Conservation (phyloP, 2,888 invertebrate species). For the Pocota personata region DNA sequence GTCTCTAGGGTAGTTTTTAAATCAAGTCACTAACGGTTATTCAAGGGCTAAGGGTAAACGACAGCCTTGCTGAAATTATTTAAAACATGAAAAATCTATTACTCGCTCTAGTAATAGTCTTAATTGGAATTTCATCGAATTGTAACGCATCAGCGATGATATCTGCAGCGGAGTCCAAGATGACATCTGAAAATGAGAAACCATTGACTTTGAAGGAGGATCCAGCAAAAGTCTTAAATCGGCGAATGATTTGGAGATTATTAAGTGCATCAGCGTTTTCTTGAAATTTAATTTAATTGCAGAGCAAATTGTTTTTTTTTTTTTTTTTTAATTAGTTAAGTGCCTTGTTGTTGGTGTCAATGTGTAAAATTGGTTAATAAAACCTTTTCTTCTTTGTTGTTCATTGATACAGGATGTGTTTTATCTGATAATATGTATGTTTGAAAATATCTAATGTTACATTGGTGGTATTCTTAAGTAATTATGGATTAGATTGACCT, state of each 20-base stretch:
- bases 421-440: too few relatives aligned
- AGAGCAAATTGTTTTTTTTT: too few relatives aligned
- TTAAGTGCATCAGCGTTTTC: slow-evolving; percentile 47
- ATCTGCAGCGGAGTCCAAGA: neutral
- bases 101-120: neutral
- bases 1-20: too few relatives aligned
- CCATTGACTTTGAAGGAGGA: neutral
- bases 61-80: neutral
- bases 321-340: neutral
- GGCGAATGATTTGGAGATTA: slow-evolving; percentile 48
- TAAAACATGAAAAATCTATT: neutral
- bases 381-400: too few relatives aligned
- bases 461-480: too few relatives aligned
- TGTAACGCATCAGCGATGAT: neutral
- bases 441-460: too few relatives aligned
- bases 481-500: too few relatives aligned
- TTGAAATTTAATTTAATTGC: neutral
- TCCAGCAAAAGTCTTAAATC: slow-evolving; percentile 2
- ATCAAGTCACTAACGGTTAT: neutral
- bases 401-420: too few relatives aligned
- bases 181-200: neutral
- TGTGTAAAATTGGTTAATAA: neutral
- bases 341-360: neutral
- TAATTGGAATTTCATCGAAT: neutral
- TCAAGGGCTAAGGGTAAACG: neutral